These are phyloP conservation scores for Heterohyrax brucei DNA, from an alignment of 2,797 vertebrate species.

Conservation along the genomic window DNA sequence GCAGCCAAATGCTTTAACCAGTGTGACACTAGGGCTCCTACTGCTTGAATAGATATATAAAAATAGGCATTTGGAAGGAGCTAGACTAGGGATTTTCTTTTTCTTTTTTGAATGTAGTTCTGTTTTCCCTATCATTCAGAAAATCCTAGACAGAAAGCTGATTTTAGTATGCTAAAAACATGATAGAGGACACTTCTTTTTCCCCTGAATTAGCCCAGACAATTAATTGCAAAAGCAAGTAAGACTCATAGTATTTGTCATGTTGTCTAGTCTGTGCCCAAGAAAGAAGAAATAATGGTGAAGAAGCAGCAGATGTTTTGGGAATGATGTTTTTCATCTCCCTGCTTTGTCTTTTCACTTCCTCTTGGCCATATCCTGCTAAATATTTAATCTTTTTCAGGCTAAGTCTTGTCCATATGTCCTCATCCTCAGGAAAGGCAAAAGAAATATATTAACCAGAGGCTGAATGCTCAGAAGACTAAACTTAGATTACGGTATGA, in stretches of 20 bases:
- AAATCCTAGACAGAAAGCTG: slow-evolving; percentile 38
- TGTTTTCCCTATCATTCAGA: slow-evolving; percentile 40
- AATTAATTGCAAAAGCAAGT: slow-evolving; percentile 26
- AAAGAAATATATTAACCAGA: background rate
- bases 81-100: background rate
- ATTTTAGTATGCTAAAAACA: slow-evolving; percentile 9
- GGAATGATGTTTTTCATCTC: background rate
- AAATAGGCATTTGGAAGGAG: background rate
- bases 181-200: background rate
- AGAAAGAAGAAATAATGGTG: background rate
- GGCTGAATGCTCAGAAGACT: background rate
- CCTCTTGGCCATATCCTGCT: slow-evolving; percentile 11
- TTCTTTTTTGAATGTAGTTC: background rate
- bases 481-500: background rate
- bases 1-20: background rate
- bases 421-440: slow-evolving; percentile 10
- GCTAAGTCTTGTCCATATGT: slow-evolving; percentile 17
- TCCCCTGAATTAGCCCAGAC: background rate
- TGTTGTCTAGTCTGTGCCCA: background rate
- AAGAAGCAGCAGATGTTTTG: background rate
- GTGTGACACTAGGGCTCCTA: background rate
- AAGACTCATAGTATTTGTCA: background rate
- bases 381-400: background rate
- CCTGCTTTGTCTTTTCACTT: background rate
- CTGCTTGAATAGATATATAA: slow-evolving; percentile 4